These are phyloP conservation scores for Drosophila bunnanda DNA, from an alignment of 2,888 invertebrate species.

Conservation along the genomic window DNA sequence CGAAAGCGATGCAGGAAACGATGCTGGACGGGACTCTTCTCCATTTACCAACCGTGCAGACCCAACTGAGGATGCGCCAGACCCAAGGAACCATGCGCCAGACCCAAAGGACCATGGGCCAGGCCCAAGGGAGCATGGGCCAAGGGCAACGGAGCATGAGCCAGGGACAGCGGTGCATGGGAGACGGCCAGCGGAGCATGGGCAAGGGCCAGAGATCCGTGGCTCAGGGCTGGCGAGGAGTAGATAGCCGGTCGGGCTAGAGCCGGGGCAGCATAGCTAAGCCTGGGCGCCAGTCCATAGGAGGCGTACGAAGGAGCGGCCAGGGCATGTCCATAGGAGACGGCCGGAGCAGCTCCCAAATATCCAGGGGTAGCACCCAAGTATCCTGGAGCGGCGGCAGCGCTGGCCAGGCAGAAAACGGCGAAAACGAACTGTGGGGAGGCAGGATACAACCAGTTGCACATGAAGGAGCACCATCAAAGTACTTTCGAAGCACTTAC, in stretches of 20 bases:
- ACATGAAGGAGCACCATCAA: background rate
- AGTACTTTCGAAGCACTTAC: conserved; percentile 61
- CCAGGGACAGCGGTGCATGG: conserved; percentile 45
- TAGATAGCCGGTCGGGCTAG: conserved; percentile 50
- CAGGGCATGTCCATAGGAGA: conserved; percentile 61
- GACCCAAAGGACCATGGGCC: conserved; percentile 41
- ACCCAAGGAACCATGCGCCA: conserved; percentile 39
- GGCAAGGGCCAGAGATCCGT: conserved; percentile 42
- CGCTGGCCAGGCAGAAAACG: conserved; percentile 78
- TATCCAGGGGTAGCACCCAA: conserved; percentile 66
- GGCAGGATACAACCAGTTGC: background rate
- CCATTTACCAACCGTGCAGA: conserved; percentile 77
- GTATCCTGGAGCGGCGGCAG: conserved; percentile 82
- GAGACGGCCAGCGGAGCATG: conserved; percentile 48
- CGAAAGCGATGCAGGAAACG: conserved; percentile 43
- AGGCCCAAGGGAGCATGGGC: conserved; percentile 85
- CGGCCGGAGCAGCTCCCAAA: conserved; percentile 61
- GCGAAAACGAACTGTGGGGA: conserved; percentile 70
- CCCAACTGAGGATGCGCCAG: conserved; percentile 45
- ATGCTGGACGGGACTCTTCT: background rate
- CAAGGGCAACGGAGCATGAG: conserved; percentile 43
- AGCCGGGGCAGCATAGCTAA: conserved; percentile 62
- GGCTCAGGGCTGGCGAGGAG: conserved; percentile 66
- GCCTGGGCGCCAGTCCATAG: conserved; percentile 63
- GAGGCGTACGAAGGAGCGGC: conserved; percentile 59